Conservation (phyloP, 2,797 vertebrate genomes). For the Lacerta bilineata region DNA sequence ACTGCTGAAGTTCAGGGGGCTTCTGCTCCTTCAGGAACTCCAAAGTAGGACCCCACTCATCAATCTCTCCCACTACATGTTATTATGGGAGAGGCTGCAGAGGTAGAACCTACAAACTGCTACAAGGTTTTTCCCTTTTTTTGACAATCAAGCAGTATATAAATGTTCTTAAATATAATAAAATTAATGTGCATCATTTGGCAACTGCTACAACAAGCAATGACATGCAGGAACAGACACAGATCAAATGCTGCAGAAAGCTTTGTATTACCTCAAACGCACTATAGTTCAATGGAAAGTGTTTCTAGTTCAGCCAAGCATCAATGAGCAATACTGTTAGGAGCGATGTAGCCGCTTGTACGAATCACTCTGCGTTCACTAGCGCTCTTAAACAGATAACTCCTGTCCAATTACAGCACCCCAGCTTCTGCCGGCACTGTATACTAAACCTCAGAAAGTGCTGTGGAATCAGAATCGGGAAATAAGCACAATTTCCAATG, state of each 20-base stretch:
- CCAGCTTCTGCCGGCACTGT: fast-evolving
- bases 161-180: too few species aligned
- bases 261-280: neutral
- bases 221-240: neutral
- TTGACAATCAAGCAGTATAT: too few species aligned
- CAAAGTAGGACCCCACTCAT: neutral
- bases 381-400: neutral
- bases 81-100: neutral
- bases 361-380: neutral
- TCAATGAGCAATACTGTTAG: neutral
- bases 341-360: neutral
- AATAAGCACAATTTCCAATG: fast-evolving
- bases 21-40: neutral
- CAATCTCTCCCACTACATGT: neutral
- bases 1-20: neutral
- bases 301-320: neutral
- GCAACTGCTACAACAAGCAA: neutral
- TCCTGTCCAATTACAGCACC: neutral
- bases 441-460: fast-evolving
- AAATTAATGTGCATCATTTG: neutral
- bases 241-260: neutral
- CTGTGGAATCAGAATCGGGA: fast-evolving
- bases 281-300: neutral
- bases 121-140: too few species aligned
- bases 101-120: neutral